Evolutionary conservation across 2,888 invertebrate genomes (phyloP), one percentile per base, ranked within the genome.

Genomic region (Sarcophaga variegata): DNA sequence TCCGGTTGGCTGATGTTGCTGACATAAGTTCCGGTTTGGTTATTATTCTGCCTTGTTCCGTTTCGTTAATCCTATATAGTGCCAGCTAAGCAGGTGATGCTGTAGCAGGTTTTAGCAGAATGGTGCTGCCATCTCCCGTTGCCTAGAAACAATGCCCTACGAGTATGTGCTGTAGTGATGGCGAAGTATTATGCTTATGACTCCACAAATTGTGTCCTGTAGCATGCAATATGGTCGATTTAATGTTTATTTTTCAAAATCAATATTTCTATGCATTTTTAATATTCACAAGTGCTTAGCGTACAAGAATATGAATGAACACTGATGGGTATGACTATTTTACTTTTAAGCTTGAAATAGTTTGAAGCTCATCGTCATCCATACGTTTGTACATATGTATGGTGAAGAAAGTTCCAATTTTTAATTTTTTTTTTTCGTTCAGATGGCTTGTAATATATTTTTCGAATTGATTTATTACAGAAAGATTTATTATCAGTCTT

Each of bases 391-490:
- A 47, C 25, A n/a, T 22, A 74, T 49, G 74, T 11, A 49, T 75
- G 79, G 76, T 62, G 70, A 83, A 81, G 86, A 83, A 87, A 87
- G 86, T 87, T 87, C 17, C 17, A 12, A 54, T 54, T 54, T 54
- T 54, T 17, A 17, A 14, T 54, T 54, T 17, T 12, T 54, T 54
- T 54, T 54, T 14, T 12, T 17, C 17, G 4, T 54, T 64, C 17
- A 63, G 54, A 10, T 45, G 22, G 45, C 76, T 60, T 84, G 25
- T 84, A 66, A 76, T 81, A 72, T 86, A 81, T 83, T 86, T 66
- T 78, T 37, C 74, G 81, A 86, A 81, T 83, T 87, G 86, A 87
- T 87, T 87, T 87, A 87, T 87, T 83, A 75, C 78, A 81, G 86
- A 86, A 83, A 83, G 81, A 86, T 75, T 70, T 80, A 75, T 66